Base-by-base conservation (phyloP, 2,113 vertebrate genomes). In the Oncorhynchus nerka region DNA sequence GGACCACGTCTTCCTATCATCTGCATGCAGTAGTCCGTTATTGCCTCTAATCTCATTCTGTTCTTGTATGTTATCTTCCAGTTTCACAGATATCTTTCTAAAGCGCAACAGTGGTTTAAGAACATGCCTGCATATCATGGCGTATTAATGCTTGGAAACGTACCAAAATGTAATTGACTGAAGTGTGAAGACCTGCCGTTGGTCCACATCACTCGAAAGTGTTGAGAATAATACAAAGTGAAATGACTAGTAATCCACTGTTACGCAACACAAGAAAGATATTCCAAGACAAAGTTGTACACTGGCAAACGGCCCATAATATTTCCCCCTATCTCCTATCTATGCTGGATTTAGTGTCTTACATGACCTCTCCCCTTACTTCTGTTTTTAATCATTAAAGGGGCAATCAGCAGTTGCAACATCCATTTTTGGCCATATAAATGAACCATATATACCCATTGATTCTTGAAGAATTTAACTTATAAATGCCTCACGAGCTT, bases 1-100 rank as follows among this genome's bases (percentile, higher is more conserved):
- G 85, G 86, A 88, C 91, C 89, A 90, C 70, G 90, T 90, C 70
- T 90, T 90, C 39, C 9, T 45, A 90, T 92, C 92, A 91, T 92
- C 93, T 94, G 91, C 92, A 91, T 89, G 93, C 91, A 93, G 64
- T 74, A 73, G 70, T 68, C 59, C 64, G 28, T 51, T 61, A 32
- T 66, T 45, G 3, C 45, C 15, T 71, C 71, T 65, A 3, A 65
- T 30, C 70, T 64, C 65, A 61, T 45, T 70, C 69, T 39, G 55
- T 59, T 74, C 79, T 77, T 8, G 28, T 74, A 51, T 55, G 45
- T 61, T 74, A n/a, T n/a, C 64, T 59, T 57, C 77, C 67, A 71
- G 26, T 26, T 30, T 62, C 34, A 61, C 22, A 0, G 15, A 24
- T 39, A 32, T 28, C 57, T 45, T 39, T 19, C 24, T 8, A 61